Evolutionary conservation across 2,888 invertebrate species (phyloP), one percentile per base, ranked within the genome.

Genomic region (Chymomyza fuscimana): DNA sequence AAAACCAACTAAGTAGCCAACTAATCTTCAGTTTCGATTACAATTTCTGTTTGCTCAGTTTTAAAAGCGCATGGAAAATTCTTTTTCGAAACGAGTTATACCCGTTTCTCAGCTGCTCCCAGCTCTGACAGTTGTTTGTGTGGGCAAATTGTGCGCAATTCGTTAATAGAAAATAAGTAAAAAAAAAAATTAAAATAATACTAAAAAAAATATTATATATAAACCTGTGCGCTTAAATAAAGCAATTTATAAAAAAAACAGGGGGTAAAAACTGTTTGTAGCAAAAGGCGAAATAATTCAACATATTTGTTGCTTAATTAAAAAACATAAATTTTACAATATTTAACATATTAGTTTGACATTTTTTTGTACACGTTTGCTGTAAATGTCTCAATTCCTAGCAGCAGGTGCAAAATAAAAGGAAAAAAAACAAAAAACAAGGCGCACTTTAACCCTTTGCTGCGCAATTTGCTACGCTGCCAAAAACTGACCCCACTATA

Each of bases 1-100:
- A 65, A 73, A 59, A 65, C 59, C 63, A 67, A 68, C 16, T 51
- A 69, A 46, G 40, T 46, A 46, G 40, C 40, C 12, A 60, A 64
- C 73, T 79, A 83, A 77, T 80, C 82, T 81, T 79, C 67, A 75
- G 74, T 74, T 72, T 69, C 50, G 63, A 66, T 71, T 70, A 74
- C 79, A 46, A 29, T 58, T 58, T 58, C 58, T 25, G 58, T 58
- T 32, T 12, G 10, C 10, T 46, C 12, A 12, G 10, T 46, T 46
- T 46, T 46, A 12, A 12, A 46, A 46, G 40, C 81, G 70, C 73
- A 77, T 78, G 81, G 88, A 84, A 85, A 85, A 85, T 84, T 84
- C 79, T 82, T 88, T 86, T 77, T 72, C 60, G 76, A 88, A 85
- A 85, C 85, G 60, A 86, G 85, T 85, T 87, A 77, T 67, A 85